A percentile compares a stretch with the other conserved stretches of the same genome.
Evolutionary conservation across 1,140 invertebrate species (phyloP).

Genomic region (Zaprionus camerounensis): DNA sequence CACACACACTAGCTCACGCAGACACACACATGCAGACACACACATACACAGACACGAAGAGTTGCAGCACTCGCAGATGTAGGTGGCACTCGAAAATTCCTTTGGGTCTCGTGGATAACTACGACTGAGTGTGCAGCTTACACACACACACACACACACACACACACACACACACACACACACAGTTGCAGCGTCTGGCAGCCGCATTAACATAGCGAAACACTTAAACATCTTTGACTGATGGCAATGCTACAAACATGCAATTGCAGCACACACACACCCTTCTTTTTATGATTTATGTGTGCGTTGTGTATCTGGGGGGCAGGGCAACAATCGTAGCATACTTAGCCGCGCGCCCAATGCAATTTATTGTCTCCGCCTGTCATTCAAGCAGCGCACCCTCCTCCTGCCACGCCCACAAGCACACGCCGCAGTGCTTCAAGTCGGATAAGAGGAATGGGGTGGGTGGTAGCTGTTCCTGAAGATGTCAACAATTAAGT

Average conservation of each 20-base stretch:
- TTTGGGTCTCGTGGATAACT: conserved; percentile 60
- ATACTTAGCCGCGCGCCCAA: conserved; percentile 55
- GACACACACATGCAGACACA: conserved; percentile 21
- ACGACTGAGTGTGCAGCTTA: conserved; percentile 44
- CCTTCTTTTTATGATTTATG: conserved; percentile 62
- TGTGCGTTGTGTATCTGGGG: conserved; percentile 42
- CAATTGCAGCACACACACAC: conserved; percentile 40
- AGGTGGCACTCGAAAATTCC: conserved; percentile 77
- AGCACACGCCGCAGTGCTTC: background rate
- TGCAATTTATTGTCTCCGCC: conserved; percentile 62
- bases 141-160: conserved; percentile 29
- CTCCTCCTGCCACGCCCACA: background rate
- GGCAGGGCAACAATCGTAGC: conserved; percentile 51
- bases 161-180: conserved; percentile 17
- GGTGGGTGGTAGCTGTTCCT: background rate
- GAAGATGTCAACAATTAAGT: conserved; percentile 61
- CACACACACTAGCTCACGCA: conserved; percentile 25
- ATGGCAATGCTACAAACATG: conserved; percentile 62
- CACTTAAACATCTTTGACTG: conserved; percentile 78
- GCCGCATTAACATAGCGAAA: conserved; percentile 73
- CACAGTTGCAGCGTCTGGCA: conserved; percentile 15
- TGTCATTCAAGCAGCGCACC: background rate
- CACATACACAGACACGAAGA: background rate
- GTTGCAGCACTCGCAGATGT: conserved; percentile 69
- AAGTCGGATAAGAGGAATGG: background rate